Conservation (phyloP, 2,888 invertebrate genomes). For the Lagria hirta region DNA sequence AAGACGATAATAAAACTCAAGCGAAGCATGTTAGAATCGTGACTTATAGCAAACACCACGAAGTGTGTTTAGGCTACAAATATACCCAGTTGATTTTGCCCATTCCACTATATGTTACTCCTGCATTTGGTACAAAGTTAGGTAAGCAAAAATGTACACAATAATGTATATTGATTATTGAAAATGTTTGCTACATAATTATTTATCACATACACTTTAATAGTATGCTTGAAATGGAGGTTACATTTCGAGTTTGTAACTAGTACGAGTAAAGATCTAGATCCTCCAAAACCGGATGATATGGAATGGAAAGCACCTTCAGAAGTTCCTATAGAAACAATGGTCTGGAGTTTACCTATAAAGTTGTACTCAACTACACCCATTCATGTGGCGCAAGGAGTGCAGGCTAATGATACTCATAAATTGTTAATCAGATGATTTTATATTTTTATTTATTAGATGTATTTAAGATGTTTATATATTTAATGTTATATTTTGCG, state of each 20-base stretch:
- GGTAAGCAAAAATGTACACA: too few species aligned
- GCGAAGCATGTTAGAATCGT: constrained; percentile 54
- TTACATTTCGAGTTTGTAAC: constrained; percentile 98
- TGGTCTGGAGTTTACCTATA: constrained; percentile 97
- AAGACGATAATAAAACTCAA: constrained; percentile 37
- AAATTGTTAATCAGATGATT: constrained; percentile 43
- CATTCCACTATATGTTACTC: constrained; percentile 92
- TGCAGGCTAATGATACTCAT: constrained; percentile 52
- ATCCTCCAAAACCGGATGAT: constrained; percentile 62
- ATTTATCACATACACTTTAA: too few species aligned
- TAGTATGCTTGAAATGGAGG: constrained; percentile 88
- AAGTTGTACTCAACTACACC: constrained; percentile 92
- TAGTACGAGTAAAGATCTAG: constrained; percentile 62
- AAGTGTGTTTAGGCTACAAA: constrained; percentile 84
- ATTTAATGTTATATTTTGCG: too few species aligned
- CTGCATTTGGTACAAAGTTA: constrained; percentile 90
- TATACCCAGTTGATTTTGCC: constrained; percentile 90
- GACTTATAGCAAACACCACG: constrained; percentile 88
- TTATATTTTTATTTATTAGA: too few species aligned
- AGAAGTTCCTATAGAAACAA: constrained; percentile 90
- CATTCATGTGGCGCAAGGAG: constrained; percentile 71
- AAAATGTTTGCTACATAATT: too few species aligned
- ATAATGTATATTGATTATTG: too few species aligned
- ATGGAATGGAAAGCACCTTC: constrained; percentile 81
- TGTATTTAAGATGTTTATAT: too few species aligned